These are phyloP conservation scores for Apamea epomidion DNA, from an alignment of 2,888 invertebrate genomes.

Conservation along the genomic window DNA sequence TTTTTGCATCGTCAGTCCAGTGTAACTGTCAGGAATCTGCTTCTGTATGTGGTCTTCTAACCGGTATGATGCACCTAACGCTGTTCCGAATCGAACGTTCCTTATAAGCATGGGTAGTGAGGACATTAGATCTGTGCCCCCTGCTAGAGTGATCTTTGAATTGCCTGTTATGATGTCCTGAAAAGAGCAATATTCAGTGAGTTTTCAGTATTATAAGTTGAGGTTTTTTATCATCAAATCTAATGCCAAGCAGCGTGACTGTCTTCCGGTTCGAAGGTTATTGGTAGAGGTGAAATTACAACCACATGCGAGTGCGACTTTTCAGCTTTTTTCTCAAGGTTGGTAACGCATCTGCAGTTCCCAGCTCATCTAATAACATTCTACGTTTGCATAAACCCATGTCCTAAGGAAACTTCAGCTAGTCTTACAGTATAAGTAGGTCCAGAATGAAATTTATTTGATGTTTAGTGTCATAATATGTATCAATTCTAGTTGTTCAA, in stretches of 20 bases:
- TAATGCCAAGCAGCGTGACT: neutral
- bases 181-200: slow-evolving; percentile 58
- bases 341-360: neutral
- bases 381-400: too few species aligned
- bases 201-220: neutral
- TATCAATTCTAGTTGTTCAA: neutral
- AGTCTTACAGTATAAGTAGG: neutral
- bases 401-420: neutral
- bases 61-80: slow-evolving; percentile 93
- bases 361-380: too few species aligned
- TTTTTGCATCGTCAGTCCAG: slow-evolving; percentile 96
- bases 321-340: neutral
- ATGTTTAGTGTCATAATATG: neutral
- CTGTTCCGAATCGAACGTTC: slow-evolving; percentile 96
- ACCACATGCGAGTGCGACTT: neutral
- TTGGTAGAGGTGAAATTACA: neutral
- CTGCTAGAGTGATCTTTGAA: slow-evolving; percentile 95
- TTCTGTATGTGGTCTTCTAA: slow-evolving; percentile 93
- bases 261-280: neutral
- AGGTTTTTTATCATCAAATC: neutral
- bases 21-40: slow-evolving; percentile 93
- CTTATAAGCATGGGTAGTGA: slow-evolving; percentile 96
- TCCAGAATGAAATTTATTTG: neutral
- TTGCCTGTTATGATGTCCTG: slow-evolving; percentile 96
- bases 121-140: slow-evolving; percentile 98